Percentiles rank a stretch among this genome's conserved stretches.
Conservation (phyloP, 1,140 invertebrate genomes). For the Drosophila pallidifrons region DNA sequence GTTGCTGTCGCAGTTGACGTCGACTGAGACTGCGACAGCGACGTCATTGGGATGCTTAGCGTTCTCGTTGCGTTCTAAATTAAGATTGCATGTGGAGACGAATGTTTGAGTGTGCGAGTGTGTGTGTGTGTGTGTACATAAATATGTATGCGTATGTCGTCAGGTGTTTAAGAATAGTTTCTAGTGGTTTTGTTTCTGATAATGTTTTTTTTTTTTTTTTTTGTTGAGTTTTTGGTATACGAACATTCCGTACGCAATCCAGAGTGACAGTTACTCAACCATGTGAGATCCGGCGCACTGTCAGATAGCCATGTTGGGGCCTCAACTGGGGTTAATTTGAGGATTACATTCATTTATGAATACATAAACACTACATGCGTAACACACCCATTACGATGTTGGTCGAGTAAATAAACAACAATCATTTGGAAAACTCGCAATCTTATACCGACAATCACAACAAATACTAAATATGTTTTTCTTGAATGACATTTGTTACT, state of each 20-base stretch:
- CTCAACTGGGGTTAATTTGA: conserved; percentile 15
- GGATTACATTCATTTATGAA: conserved; percentile 2
- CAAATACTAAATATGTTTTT: not conserved
- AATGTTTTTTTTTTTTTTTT: conserved; percentile 43
- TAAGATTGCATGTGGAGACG: conserved; percentile 40
- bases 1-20: conserved; percentile 12
- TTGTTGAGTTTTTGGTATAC: not conserved
- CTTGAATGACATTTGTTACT: not conserved
- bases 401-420: not conserved
- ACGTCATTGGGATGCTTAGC: conserved; percentile 46
- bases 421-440: not conserved
- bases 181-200: conserved; percentile 67
- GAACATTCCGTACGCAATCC: conserved; percentile 29
- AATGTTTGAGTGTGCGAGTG: not conserved
- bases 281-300: conserved; percentile 15
- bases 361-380: conserved; percentile 2
- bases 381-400: not conserved
- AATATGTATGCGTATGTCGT: conserved; percentile 57
- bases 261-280: conserved; percentile 46
- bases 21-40: not conserved
- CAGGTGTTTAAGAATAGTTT: conserved; percentile 82
- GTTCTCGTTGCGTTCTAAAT: conserved; percentile 73
- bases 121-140: conserved; percentile 10
- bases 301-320: conserved; percentile 33
- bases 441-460: not conserved